A percentile compares a stretch with the other conserved stretches of the same genome.
Conservation (phyloP, 2,797 vertebrate genomes). For the Phalloptychus januarius region DNA sequence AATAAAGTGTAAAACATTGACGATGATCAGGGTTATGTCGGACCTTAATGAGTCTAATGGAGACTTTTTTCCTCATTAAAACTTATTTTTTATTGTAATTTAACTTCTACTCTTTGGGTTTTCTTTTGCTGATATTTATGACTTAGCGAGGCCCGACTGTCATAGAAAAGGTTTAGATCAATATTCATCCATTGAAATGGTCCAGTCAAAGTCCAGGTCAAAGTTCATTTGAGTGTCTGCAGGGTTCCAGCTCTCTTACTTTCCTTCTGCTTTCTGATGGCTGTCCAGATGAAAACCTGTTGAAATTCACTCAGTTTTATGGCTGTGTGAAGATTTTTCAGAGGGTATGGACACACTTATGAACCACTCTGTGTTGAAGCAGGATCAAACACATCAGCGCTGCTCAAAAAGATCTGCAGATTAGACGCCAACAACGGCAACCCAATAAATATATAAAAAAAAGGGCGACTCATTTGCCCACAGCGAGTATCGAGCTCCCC, state of each 20-base stretch:
- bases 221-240: too few species aligned
- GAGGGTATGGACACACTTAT: not conserved
- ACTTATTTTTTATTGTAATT: too few species aligned
- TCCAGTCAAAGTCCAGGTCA: too few species aligned
- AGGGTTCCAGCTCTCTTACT: not conserved
- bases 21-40: too few species aligned
- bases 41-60: too few species aligned
- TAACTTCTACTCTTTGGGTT: too few species aligned
- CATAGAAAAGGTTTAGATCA: too few species aligned
- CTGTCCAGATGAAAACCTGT: not conserved
- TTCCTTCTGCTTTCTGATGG: not conserved
- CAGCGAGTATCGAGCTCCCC: conserved; percentile 38
- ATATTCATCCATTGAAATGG: too few species aligned
- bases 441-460: not conserved
- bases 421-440: not conserved
- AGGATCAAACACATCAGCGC: not conserved
- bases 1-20: too few species aligned
- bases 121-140: too few species aligned
- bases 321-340: not conserved
- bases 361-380: not conserved
- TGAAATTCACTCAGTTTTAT: not conserved
- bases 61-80: too few species aligned
- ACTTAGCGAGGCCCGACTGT: too few species aligned
- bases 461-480: conserved; percentile 25
- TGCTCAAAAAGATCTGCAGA: conserved; percentile 8